Conservation (phyloP, 2,888 invertebrate genomes). For the Hypselothyrea guttata region DNA sequence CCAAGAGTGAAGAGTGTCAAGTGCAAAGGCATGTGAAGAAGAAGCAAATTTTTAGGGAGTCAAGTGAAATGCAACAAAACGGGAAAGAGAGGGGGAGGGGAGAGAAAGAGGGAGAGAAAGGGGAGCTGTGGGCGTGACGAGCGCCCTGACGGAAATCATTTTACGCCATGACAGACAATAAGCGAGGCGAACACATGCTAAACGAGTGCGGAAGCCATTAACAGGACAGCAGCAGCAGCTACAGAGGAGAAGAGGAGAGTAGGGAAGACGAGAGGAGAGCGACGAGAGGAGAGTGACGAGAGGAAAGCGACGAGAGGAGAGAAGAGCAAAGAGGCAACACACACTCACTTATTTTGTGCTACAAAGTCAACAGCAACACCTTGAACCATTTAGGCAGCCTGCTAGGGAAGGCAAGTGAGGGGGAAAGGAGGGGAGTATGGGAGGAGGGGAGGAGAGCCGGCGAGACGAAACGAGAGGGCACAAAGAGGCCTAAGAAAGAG, state of each 20-base stretch:
- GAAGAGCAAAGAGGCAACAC: slow-evolving; percentile 27
- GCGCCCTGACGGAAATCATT: slow-evolving; percentile 67
- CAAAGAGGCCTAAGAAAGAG: slow-evolving; percentile 2
- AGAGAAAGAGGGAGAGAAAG: neutral
- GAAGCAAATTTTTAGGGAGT: slow-evolving; percentile 48
- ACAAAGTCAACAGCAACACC: slow-evolving; percentile 73
- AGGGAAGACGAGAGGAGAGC: slow-evolving; percentile 1
- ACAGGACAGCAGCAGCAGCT: slow-evolving; percentile 45
- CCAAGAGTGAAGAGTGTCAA: slow-evolving; percentile 67
- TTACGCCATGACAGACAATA: slow-evolving; percentile 74
- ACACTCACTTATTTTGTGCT: slow-evolving; percentile 51
- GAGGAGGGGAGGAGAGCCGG: too few species aligned
- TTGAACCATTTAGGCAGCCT: slow-evolving; percentile 68
- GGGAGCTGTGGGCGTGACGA: neutral
- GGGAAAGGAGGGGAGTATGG: neutral
- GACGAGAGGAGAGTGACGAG: neutral
- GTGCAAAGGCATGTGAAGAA: slow-evolving; percentile 57
- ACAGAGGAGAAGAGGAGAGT: neutral
- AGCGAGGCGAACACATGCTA: slow-evolving; percentile 30
- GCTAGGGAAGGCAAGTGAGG: too few species aligned
- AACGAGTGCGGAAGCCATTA: slow-evolving; percentile 55
- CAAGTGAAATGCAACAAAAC: slow-evolving; percentile 3
- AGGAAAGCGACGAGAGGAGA: too few species aligned
- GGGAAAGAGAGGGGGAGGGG: neutral
- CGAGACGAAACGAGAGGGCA: slow-evolving; percentile 1